Base-by-base conservation (phyloP, 2,113 vertebrate genomes). In the Aphelocoma coerulescens region DNA sequence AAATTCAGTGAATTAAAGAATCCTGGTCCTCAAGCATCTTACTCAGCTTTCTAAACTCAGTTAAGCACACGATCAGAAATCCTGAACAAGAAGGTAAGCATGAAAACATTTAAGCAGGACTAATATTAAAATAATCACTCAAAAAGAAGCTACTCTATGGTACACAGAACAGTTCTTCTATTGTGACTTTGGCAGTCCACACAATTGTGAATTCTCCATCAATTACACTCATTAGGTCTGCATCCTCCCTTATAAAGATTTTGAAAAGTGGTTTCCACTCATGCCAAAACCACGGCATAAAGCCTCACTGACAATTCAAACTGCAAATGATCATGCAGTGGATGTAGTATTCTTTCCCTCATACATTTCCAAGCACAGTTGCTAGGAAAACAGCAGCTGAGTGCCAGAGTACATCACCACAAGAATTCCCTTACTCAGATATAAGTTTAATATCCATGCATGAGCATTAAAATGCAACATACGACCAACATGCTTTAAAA, bases 401-500 rank as follows among this genome's bases (percentile, higher is more conserved):
- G n/a, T 22, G 54, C 44, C 67, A 76, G 33, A n/a, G 28, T 23
- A 13, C 28, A 33, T 43, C 24, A 74, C 13, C 16, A 21, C n/a
- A 66, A 48, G 58, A 67, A 58, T 49, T 63, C 63, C 59, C 26
- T 63, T 72, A 44, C 49, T 32, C 33, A 41, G 35, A 49, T 17
- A 10, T 37, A 68, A 8, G 48, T n/a, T 85, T 63, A 76, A 54
- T 37, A 86, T 28, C 21, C 16, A 51, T 61, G 27, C 58, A 49
- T 2, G 10, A 63, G 26, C 41, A 52, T 17, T 33, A 16, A 57
- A 73, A 72, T 12, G 32, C 7, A 39, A 59, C 1, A 1, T 12
- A 22, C 0, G 0, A n/a, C 20, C 43, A 28, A 44, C 0, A 1
- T 19, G 30, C 44, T 68, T 46, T 35, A 57, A 26, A 39, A 46